Percentiles rank a stretch among this genome's conserved stretches.
Evolutionary conservation across 2,888 invertebrate species (phyloP).

Genomic region (Vesta saturnalis): DNA sequence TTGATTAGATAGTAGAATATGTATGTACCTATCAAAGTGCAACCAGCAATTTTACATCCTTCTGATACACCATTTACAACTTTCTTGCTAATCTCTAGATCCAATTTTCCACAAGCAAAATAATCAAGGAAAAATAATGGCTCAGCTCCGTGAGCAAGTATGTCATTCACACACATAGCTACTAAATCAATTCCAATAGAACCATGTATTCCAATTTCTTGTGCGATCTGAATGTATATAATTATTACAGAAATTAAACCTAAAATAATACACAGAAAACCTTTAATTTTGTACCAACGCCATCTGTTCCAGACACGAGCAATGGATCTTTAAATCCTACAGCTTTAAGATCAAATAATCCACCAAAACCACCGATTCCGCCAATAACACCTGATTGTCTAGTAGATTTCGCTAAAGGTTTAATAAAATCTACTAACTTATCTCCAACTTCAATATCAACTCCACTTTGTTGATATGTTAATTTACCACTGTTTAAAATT

Average conservation of each 20-base stretch:
- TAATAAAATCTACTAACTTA: conserved; percentile 82
- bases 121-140: conserved; percentile 98
- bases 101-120: conserved; percentile 89
- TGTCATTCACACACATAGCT: conserved; percentile 98
- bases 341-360: conserved; percentile 86
- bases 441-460: conserved; percentile 96
- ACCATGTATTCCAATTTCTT: conserved; percentile 79
- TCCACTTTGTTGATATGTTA: conserved; percentile 90
- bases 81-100: conserved; percentile 77
- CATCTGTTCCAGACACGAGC: conserved; percentile 93
- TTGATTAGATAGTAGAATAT: too few species aligned
- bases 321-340: conserved; percentile 81
- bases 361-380: conserved; percentile 92
- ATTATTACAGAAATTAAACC: background rate
- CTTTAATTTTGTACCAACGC: conserved; percentile 96
- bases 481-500: conserved; percentile 68
- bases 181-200: conserved; percentile 95
- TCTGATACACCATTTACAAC: conserved; percentile 89
- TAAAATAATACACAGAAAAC: conserved; percentile 59
- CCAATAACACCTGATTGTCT: conserved; percentile 82
- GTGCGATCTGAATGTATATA: conserved; percentile 76
- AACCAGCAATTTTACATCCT: conserved; percentile 87
- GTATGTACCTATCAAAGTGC: conserved; percentile 85
- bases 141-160: conserved; percentile 94
- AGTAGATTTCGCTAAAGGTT: conserved; percentile 83